These are phyloP conservation scores for Drosophila paramelanica DNA, from an alignment of 2,888 invertebrate genomes.

Conservation along the genomic window DNA sequence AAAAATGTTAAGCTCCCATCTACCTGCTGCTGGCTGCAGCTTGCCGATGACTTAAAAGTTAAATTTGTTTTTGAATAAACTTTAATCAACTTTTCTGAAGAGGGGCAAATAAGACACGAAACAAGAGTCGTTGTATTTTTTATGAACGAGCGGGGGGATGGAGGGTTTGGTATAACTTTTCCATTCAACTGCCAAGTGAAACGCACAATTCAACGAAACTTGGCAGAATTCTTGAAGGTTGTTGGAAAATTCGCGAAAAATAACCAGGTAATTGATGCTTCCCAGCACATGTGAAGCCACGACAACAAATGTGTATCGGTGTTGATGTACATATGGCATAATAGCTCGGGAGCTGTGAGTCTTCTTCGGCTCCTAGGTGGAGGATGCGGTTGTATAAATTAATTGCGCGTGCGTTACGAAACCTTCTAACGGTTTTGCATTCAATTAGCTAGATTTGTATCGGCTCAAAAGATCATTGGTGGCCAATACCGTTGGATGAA, in stretches of 20 bases:
- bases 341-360: not conserved
- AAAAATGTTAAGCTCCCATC: slow-evolving; percentile 32
- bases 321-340: slow-evolving; percentile 13
- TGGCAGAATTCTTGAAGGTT: slow-evolving; percentile 52
- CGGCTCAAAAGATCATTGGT: slow-evolving; percentile 60
- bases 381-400: slow-evolving; percentile 40
- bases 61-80: slow-evolving; percentile 73
- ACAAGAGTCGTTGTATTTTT: slow-evolving; percentile 24
- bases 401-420: slow-evolving; percentile 49
- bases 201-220: slow-evolving; percentile 22
- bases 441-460: slow-evolving; percentile 48
- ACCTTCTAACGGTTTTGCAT: slow-evolving; percentile 38
- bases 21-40: slow-evolving; percentile 20
- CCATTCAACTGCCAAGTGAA: slow-evolving; percentile 9
- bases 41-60: slow-evolving; percentile 77
- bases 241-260: slow-evolving; percentile 46
- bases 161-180: slow-evolving; percentile 16
- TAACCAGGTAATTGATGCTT: slow-evolving; percentile 67
- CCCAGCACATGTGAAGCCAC: slow-evolving; percentile 42
- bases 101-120: slow-evolving; percentile 31
- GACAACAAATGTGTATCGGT: slow-evolving; percentile 24
- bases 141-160: not conserved
- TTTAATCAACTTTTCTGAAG: slow-evolving; percentile 72
- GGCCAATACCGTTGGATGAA: slow-evolving; percentile 18
- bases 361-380: no score